A percentile compares a stretch with the other conserved stretches of the same genome.
Conservation (phyloP, 2,113 vertebrate genomes). For the Ptyas mucosa region DNA sequence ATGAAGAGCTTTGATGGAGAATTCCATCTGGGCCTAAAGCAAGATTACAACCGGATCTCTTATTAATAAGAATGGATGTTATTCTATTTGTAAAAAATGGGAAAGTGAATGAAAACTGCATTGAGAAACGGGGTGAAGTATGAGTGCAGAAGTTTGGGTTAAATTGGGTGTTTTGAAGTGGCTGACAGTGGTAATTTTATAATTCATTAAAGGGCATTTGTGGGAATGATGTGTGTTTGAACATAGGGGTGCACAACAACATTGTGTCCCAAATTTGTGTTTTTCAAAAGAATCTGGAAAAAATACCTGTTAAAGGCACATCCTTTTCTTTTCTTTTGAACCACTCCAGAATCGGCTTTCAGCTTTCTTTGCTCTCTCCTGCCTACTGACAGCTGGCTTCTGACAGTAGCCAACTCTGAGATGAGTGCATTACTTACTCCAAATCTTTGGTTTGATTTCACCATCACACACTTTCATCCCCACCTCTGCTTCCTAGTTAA, state of each 20-base stretch:
- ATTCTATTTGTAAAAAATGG: background rate
- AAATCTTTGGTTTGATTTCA: conserved; percentile 25
- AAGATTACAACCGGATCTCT: background rate
- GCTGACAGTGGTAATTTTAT: background rate
- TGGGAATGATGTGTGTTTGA: conserved; percentile 10
- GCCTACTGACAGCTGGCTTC: conserved; percentile 61
- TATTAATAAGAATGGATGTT: background rate
- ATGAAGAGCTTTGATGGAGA: accelerated
- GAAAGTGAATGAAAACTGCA: background rate
- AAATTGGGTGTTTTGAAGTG: background rate
- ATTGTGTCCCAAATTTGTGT: accelerated
- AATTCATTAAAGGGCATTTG: background rate
- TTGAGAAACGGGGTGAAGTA: accelerated
- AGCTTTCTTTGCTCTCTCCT: background rate
- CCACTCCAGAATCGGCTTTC: conserved; percentile 1
- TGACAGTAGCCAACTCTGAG: conserved; percentile 21
- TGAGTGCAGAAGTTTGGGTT: conserved; percentile 13
- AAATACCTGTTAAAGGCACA: background rate
- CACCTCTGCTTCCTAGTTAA: conserved; percentile 45
- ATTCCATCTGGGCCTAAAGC: accelerated
- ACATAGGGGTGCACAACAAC: background rate
- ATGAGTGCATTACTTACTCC: conserved; percentile 6
- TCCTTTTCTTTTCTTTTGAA: background rate
- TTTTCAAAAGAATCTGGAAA: background rate
- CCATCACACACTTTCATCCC: conserved; percentile 37